phyloP scores from a whole-genome alignment of 2,797 vertebrate species.

The Novumbra hubbsi region DNA sequence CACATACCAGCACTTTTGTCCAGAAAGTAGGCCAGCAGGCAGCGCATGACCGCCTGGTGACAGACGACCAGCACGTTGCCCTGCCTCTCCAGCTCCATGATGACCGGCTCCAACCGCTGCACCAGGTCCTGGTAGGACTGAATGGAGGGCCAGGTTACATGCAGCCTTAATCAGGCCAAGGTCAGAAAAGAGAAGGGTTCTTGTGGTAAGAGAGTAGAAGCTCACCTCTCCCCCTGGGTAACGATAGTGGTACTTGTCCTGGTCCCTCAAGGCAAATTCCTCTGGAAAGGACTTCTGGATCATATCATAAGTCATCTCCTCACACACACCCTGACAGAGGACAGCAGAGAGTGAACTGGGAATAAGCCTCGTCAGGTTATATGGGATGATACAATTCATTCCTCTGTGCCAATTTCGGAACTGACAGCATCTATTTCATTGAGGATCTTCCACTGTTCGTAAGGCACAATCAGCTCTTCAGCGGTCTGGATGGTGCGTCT shows the following conservation, averaged over 20 bases:
- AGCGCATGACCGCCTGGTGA: constrained; percentile 98
- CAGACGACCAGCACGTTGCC: constrained; percentile 91
- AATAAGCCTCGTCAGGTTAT: background rate
- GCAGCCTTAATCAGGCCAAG: background rate
- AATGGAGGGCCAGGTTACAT: constrained; percentile 22
- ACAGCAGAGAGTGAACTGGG: background rate
- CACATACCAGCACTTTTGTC: constrained; percentile 95
- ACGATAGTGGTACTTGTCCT: constrained; percentile 96
- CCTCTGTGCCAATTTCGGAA: constrained; percentile 35
- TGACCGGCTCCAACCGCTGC: constrained; percentile 93
- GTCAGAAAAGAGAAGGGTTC: background rate
- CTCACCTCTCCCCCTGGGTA: constrained; percentile 97
- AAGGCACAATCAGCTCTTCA: constrained; percentile 86
- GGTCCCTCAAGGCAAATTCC: constrained; percentile 93
- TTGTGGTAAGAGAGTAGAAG: background rate
- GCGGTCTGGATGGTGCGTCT: constrained; percentile 96
- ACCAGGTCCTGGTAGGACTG: constrained; percentile 98
- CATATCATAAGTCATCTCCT: constrained; percentile 95
- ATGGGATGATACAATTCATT: background rate
- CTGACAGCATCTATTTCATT: constrained; percentile 97
- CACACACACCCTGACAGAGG: constrained; percentile 87
- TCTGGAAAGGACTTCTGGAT: constrained; percentile 89
- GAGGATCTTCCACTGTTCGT: constrained; percentile 98
- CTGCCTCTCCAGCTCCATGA: constrained; percentile 96
- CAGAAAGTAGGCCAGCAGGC: constrained; percentile 94